Base-by-base conservation (phyloP, 2,113 vertebrate species). In the Calidris pygmaea region DNA sequence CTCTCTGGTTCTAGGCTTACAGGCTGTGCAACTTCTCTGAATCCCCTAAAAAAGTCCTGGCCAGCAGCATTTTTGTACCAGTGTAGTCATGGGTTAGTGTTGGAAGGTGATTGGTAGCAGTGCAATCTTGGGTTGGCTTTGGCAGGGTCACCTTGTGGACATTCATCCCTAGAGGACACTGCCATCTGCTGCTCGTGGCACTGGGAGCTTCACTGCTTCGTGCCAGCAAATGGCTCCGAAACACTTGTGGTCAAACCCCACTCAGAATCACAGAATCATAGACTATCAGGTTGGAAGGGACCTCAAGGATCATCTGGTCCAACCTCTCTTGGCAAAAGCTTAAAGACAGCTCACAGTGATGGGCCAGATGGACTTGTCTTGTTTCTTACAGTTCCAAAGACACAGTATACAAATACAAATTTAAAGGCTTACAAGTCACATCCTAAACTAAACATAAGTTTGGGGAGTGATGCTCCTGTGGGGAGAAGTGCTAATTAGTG, bases 111-210 rank as follows among this genome's bases (percentile, higher is more conserved):
- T 90, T 95, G 66, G 92, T 96, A 59, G 35, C 53, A 92, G 52
- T 41, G 26, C 29, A n/a, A 67, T 45, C 41, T 74, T 84, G 47
- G 5, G 12, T 30, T 95, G 76, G 50, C 67, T 93, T 92, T 95
- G 76, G 41, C 72, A 66, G 77, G 55, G 76, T 41, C 41, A 37
- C 23, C 1, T 0, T 41, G 63, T 90, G 80, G 68, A 18, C 73
- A 56, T 19, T 2, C 21, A 77, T 90, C 84, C 93, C 96, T 94
- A 88, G 95, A 93, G 91, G 21, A 50, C 66, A 81, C 74, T 73
- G 79, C 97, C 98, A 97, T 95, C 98, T 98, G 97, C 96, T 98
- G 97, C 97, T 97, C 95, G 35, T 85, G 75, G 68, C 59, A 81
- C 30, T 2, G 0, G 29, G 39, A 90, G 1, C 56, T 55, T 77